A percentile compares a stretch with the other conserved stretches of the same genome.
Evolutionary conservation across 1,140 invertebrate genomes (phyloP).

Genomic region (Phymastichus coffea): DNA sequence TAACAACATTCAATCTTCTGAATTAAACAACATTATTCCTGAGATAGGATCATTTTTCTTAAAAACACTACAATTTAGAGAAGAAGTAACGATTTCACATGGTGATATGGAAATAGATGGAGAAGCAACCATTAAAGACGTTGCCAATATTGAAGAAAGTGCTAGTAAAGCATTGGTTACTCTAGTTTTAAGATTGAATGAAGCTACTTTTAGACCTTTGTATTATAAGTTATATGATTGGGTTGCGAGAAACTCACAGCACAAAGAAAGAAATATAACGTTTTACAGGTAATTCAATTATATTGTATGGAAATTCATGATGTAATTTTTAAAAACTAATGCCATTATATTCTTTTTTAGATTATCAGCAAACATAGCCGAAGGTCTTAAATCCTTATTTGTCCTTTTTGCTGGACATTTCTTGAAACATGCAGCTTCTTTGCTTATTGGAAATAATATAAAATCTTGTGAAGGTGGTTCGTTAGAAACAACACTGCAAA

Average conservation of each 20-base stretch:
- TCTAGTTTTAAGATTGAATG: constrained; percentile 84
- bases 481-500: constrained; percentile 55
- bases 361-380: constrained; percentile 74
- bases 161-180: constrained; percentile 73
- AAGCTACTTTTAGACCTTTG: constrained; percentile 82
- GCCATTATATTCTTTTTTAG: constrained; percentile 56
- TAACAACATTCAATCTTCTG: constrained; percentile 55
- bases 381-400: constrained; percentile 84
- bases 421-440: constrained; percentile 72
- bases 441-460: constrained; percentile 60
- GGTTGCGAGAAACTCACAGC: constrained; percentile 65
- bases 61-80: constrained; percentile 71
- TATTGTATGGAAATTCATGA: not conserved
- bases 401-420: constrained; percentile 85
- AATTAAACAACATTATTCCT: constrained; percentile 65
- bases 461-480: constrained; percentile 40
- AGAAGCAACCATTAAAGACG: constrained; percentile 49
- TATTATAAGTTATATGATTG: constrained; percentile 86
- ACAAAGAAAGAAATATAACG: constrained; percentile 69
- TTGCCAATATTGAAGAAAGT: constrained; percentile 66
- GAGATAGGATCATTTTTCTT: constrained; percentile 76
- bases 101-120: constrained; percentile 45
- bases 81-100: constrained; percentile 43
- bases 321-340: not conserved
- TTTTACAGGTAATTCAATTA: constrained; percentile 73